Conservation (phyloP, 2,888 invertebrate genomes). For the Silvanus unidentatus region DNA sequence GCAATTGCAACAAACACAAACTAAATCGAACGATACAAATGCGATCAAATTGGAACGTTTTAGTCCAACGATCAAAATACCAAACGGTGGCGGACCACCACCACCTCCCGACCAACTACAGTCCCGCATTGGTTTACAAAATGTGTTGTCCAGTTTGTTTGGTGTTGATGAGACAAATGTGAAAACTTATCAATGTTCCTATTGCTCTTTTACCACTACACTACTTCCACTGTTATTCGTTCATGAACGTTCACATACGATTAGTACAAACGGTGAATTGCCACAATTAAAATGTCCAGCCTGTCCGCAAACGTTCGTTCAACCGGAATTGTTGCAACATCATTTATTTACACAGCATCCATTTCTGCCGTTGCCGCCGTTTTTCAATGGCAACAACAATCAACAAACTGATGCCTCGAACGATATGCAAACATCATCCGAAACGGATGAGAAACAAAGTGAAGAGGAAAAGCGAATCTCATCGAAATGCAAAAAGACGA, state of each 20-base stretch:
- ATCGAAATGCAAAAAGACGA: slow-evolving; percentile 18
- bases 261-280: slow-evolving; percentile 34
- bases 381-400: slow-evolving; percentile 44
- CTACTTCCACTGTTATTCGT: slow-evolving; percentile 86
- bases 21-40: slow-evolving; percentile 15
- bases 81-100: slow-evolving; percentile 50
- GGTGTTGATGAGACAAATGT: slow-evolving; percentile 50
- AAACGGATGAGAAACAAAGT: slow-evolving; percentile 32
- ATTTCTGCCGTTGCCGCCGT: slow-evolving; percentile 40
- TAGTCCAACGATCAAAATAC: slow-evolving; percentile 55
- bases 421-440: slow-evolving; percentile 29
- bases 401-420: slow-evolving; percentile 36
- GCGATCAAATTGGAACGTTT: slow-evolving; percentile 32
- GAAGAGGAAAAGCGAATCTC: background rate
- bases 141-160: slow-evolving; percentile 51
- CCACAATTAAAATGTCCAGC: slow-evolving; percentile 53
- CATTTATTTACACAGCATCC: slow-evolving; percentile 60
- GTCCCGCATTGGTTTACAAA: slow-evolving; percentile 43
- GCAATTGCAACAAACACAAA: slow-evolving; percentile 40
- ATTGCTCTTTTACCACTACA: slow-evolving; percentile 84
- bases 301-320: slow-evolving; percentile 54
- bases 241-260: slow-evolving; percentile 77
- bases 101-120: slow-evolving; percentile 30
- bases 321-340: slow-evolving; percentile 55
- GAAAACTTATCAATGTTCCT: slow-evolving; percentile 83